A percentile compares a stretch with the other conserved stretches of the same genome.
These are phyloP conservation scores for Stictocephala bisonia DNA, from an alignment of 2,888 invertebrate species.

Conservation along the genomic window DNA sequence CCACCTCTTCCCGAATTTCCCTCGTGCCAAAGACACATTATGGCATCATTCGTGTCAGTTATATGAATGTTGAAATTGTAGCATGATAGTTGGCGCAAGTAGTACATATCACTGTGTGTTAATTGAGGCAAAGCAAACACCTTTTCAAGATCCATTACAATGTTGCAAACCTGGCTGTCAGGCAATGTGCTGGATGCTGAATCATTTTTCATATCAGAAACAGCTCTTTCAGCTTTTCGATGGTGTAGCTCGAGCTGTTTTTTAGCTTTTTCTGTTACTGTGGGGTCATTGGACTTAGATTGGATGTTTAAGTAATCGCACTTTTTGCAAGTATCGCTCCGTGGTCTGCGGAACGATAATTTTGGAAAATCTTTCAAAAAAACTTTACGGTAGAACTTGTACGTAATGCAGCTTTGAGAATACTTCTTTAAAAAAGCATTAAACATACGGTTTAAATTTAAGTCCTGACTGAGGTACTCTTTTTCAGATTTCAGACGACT, in stretches of 20 bases:
- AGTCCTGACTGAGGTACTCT: no score
- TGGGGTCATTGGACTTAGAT: no score
- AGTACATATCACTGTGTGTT: conserved; percentile 60
- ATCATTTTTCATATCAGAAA: not conserved
- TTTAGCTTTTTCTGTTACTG: no score
- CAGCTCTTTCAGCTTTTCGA: conserved; percentile 1
- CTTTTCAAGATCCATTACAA: conserved; percentile 14
- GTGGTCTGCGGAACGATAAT: no score
- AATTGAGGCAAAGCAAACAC: conserved; percentile 43
- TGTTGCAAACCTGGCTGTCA: not conserved
- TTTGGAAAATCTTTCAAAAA: no score
- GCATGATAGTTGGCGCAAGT: conserved; percentile 56
- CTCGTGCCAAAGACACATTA: conserved; percentile 56
- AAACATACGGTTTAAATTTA: no score
- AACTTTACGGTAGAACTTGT: no score
- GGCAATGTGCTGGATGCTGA: not conserved
- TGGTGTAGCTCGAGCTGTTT: not conserved
- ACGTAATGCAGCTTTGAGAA: no score
- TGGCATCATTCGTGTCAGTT: conserved; percentile 53
- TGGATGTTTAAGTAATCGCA: no score
- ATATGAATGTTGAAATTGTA: conserved; percentile 56
- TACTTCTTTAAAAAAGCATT: no score
- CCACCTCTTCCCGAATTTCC: conserved; percentile 22
- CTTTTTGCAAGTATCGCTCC: no score
- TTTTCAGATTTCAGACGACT: no score